Base-by-base conservation (phyloP, 1,140 invertebrate species). In the Drosophila bipectinata region DNA sequence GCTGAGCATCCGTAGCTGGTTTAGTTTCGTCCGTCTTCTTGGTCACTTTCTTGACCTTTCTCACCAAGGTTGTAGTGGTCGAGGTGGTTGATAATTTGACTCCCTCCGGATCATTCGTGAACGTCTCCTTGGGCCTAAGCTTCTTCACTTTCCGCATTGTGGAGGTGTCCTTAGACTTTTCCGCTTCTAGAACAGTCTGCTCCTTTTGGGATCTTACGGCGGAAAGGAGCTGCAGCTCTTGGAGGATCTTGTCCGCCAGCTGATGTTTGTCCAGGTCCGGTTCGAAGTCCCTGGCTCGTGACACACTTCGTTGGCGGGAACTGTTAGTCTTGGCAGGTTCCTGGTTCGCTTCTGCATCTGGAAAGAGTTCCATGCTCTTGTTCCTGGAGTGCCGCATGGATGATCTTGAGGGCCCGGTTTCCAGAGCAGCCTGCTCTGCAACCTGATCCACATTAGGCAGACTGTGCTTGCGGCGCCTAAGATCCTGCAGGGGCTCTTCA, bases 131-230 rank as follows among this genome's bases (percentile, higher is more conserved):
- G 2, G 85, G 74, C 39, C 78, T 90, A 1, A 79, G n/a, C n/a
- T 82, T 91, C 34, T 81, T 92, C 2, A 85, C 9, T 48, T 90
- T 92, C n/a, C 83, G 87, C 24, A 93, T 92, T 34, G 91, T 92
- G 4, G 85, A 61, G 0, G 77, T 83, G 60, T 87, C 77, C 8
- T 83, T 77, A 1, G 72, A 47, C 39, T 72, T 76, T 8, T 67
- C 44, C n/a, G 37, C 10, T 8, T 59, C 51, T 64, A 63, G 59
- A 1, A 72, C 67, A 1, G 71, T 63, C 39, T 75, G 71, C 7
- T 91, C 83, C 18, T 56, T 56, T 26, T 90, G 74, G 0, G 77
- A 80, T 39, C 83, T 72, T 10, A 62, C 79, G 0, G 83, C 69
- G 1, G 91, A 92, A 0, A 92, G 74, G 3, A 90, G 52, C 56